phyloP scores from a whole-genome alignment of 2,113 vertebrate genomes.

The Actenoides hombroni region DNA sequence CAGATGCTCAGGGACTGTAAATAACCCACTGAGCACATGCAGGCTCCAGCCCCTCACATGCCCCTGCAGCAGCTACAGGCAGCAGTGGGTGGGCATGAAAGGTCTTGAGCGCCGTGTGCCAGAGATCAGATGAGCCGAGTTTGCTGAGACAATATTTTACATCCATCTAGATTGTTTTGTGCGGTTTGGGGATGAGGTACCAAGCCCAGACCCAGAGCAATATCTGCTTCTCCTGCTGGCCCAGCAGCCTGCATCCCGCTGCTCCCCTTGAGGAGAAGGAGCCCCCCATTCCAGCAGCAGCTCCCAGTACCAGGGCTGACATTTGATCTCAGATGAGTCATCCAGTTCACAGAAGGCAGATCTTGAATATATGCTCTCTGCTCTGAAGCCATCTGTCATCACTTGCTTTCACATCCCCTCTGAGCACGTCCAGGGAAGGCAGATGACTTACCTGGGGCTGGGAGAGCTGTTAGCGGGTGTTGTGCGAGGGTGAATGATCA shows the following conservation, averaged over 20 bases:
- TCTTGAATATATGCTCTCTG: conserved; percentile 35
- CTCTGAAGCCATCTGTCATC: conserved; percentile 59
- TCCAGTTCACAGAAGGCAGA: conserved; percentile 27
- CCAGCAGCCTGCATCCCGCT: neutral
- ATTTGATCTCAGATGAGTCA: conserved; percentile 50
- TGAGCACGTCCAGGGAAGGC: neutral
- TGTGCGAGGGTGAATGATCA: fast-evolving
- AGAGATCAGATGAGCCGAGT: neutral
- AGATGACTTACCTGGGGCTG: conserved; percentile 20
- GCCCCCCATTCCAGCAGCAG: neutral
- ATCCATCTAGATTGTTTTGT: neutral
- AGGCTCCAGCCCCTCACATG: neutral
- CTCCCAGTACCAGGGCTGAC: neutral
- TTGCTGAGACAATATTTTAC: neutral
- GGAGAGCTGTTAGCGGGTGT: fast-evolving
- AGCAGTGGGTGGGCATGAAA: neutral
- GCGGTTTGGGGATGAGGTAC: neutral
- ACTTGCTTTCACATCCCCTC: conserved; percentile 21
- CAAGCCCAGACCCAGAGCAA: neutral
- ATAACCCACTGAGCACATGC: neutral
- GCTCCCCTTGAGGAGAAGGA: neutral
- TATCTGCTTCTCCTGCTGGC: neutral
- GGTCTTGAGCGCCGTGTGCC: neutral
- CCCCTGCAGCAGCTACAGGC: neutral
- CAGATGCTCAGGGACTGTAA: neutral